A percentile compares a stretch with the other conserved stretches of the same genome.
phyloP scores from a whole-genome alignment of 2,888 invertebrate genomes.

The Watsonalla cultraria region DNA sequence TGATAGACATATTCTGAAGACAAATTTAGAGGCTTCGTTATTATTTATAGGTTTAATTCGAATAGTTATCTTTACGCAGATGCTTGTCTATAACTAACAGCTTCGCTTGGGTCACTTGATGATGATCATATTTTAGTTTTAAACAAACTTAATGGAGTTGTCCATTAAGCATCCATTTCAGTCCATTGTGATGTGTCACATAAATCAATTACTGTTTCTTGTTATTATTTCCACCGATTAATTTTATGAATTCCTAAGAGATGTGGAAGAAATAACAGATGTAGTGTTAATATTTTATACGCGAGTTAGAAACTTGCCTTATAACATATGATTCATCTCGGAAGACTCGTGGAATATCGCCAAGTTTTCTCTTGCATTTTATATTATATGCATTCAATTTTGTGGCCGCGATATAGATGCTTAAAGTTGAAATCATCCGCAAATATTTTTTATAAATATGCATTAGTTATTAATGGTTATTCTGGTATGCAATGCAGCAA shows the following conservation, averaged over 20 bases:
- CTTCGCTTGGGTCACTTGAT: too few relatives aligned
- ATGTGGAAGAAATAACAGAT: too few relatives aligned
- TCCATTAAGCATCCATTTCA: too few relatives aligned
- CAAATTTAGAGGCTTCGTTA: neutral
- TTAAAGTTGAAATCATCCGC: neutral
- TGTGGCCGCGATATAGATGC: neutral
- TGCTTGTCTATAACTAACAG: too few relatives aligned
- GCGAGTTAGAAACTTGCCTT: neutral
- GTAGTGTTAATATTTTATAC: too few relatives aligned
- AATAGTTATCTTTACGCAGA: too few relatives aligned
- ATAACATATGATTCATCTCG: neutral
- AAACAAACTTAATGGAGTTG: too few relatives aligned
- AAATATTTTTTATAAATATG: neutral
- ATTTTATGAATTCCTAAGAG: too few relatives aligned
- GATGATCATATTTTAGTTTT: too few relatives aligned
- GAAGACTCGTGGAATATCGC: neutral
- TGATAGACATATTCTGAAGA: slow-evolving; percentile 10
- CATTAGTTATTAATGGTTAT: neutral
- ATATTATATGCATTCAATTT: neutral
- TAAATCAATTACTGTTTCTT: too few relatives aligned
- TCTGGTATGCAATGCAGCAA: slow-evolving; percentile 12
- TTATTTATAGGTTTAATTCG: neutral
- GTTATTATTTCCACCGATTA: too few relatives aligned
- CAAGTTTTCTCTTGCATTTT: neutral
- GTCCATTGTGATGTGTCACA: too few relatives aligned